Percentiles rank a stretch among this genome's conserved stretches.
These are phyloP conservation scores for Troides helena DNA, from an alignment of 2,888 invertebrate species.

Conservation along the genomic window DNA sequence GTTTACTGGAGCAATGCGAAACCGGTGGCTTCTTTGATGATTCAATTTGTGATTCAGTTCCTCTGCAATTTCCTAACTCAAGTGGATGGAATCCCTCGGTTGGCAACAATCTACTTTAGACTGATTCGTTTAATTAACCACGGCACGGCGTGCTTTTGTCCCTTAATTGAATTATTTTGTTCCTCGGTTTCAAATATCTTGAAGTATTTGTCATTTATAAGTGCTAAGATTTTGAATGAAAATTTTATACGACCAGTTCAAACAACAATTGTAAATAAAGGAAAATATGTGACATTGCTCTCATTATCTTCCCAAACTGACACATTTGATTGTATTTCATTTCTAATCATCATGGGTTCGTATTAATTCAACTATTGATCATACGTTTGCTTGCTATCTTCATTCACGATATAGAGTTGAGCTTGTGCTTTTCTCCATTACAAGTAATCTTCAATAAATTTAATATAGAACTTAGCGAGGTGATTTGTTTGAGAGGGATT, in stretches of 20 bases:
- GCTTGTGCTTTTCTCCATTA: too few relatives aligned
- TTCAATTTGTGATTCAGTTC: constrained; percentile 20
- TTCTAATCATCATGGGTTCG: too few relatives aligned
- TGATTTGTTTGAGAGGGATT: too few relatives aligned
- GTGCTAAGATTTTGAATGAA: neutral
- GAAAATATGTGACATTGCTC: too few relatives aligned
- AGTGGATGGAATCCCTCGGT: constrained; percentile 7
- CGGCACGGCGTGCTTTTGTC: neutral
- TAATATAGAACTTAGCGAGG: too few relatives aligned
- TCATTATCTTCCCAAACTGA: neutral
- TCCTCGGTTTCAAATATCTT: neutral
- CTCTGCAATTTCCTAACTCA: constrained; percentile 8
- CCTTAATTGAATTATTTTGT: constrained; percentile 6
- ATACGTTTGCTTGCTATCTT: too few relatives aligned
- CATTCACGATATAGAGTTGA: too few relatives aligned
- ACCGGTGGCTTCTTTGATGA: constrained; percentile 13
- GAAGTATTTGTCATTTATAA: neutral
- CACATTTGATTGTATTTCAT: too few relatives aligned
- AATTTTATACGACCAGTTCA: too few relatives aligned
- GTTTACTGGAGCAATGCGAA: neutral
- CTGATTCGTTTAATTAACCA: constrained; percentile 15
- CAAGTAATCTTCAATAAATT: too few relatives aligned
- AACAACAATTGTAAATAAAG: too few relatives aligned
- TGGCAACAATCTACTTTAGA: constrained; percentile 12
- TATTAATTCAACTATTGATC: too few relatives aligned